A percentile compares a stretch with the other conserved stretches of the same genome.
phyloP scores from a whole-genome alignment of 2,113 vertebrate species.

The Osmerus eperlanus region DNA sequence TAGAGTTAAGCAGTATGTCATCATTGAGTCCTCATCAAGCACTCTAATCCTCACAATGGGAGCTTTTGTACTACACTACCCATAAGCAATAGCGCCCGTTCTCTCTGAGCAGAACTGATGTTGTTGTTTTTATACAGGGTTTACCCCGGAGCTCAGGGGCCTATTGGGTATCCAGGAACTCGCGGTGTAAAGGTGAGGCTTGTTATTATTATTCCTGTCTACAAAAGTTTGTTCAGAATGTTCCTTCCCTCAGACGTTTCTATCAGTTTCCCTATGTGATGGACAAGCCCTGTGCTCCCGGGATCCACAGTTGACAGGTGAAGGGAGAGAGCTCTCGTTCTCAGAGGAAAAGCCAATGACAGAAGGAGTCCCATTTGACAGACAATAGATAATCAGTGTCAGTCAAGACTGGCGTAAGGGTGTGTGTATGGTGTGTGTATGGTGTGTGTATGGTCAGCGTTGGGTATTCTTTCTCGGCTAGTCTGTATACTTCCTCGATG shows the following conservation, averaged over 20 bases:
- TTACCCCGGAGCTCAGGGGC: conserved; percentile 75
- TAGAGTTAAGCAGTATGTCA: conserved; percentile 23
- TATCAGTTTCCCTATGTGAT: conserved; percentile 17
- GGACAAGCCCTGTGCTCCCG: conserved; percentile 48
- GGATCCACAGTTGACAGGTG: conserved; percentile 54
- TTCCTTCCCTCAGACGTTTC: conserved; percentile 18
- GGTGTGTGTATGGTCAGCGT: neutral
- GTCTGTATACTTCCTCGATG: conserved; percentile 1
- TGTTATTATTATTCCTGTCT: conserved; percentile 11
- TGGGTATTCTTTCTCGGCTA: conserved; percentile 10
- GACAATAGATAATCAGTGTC: conserved; percentile 40
- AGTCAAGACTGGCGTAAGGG: conserved; percentile 16
- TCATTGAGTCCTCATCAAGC: conserved; percentile 15
- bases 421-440: neutral
- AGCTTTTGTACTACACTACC: neutral
- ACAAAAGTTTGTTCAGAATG: conserved; percentile 28
- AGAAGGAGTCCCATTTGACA: conserved; percentile 34
- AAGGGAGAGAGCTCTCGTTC: conserved; percentile 36
- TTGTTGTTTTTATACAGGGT: conserved; percentile 67
- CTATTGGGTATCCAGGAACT: conserved; percentile 83
- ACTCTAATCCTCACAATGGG: neutral
- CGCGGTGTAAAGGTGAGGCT: conserved; percentile 87
- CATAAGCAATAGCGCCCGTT: neutral
- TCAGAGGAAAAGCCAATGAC: conserved; percentile 43
- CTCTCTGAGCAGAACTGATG: neutral